Percentiles rank a stretch among this genome's conserved stretches.
Evolutionary conservation across 2,113 vertebrate species (phyloP).

Genomic region (Trachemys scripta): DNA sequence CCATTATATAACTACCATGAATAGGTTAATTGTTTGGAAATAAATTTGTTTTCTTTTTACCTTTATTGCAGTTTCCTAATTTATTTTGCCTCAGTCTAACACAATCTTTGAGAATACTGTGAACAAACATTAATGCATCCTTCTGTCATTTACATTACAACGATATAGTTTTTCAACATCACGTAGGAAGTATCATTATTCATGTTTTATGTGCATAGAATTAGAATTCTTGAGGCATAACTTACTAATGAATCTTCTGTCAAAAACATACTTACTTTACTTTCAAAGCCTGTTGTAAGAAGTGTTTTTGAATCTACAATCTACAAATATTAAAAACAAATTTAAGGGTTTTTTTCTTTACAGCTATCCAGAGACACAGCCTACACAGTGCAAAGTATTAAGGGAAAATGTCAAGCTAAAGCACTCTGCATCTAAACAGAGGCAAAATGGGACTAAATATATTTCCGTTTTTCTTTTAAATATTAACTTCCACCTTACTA

Average conservation of each 20-base stretch:
- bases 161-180: slow-evolving; percentile 10
- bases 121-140: background rate
- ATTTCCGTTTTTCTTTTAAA: background rate
- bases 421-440: slow-evolving; percentile 29
- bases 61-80: slow-evolving; percentile 8
- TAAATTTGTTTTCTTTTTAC: slow-evolving; percentile 30
- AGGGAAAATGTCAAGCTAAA: slow-evolving; percentile 58
- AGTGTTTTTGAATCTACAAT: slow-evolving; percentile 46
- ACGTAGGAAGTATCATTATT: slow-evolving; percentile 46
- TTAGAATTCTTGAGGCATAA: slow-evolving; percentile 66
- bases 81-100: slow-evolving; percentile 19
- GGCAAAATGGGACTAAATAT: background rate
- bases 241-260: slow-evolving; percentile 63
- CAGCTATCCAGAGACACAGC: slow-evolving; percentile 45
- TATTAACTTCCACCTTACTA: background rate
- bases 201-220: slow-evolving; percentile 18
- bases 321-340: slow-evolving; percentile 52
- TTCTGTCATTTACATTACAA: slow-evolving; percentile 41
- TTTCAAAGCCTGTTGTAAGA: slow-evolving; percentile 68
- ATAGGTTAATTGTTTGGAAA: slow-evolving; percentile 14
- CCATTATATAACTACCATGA: slow-evolving; percentile 41
- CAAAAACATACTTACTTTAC: slow-evolving; percentile 53
- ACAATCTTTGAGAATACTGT: slow-evolving; percentile 22
- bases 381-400: slow-evolving; percentile 33
- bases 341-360: slow-evolving; percentile 36